Evolutionary conservation across 2,797 vertebrate species (phyloP), one percentile per base, ranked within the genome.

Genomic region (Molossus alvarezi): DNA sequence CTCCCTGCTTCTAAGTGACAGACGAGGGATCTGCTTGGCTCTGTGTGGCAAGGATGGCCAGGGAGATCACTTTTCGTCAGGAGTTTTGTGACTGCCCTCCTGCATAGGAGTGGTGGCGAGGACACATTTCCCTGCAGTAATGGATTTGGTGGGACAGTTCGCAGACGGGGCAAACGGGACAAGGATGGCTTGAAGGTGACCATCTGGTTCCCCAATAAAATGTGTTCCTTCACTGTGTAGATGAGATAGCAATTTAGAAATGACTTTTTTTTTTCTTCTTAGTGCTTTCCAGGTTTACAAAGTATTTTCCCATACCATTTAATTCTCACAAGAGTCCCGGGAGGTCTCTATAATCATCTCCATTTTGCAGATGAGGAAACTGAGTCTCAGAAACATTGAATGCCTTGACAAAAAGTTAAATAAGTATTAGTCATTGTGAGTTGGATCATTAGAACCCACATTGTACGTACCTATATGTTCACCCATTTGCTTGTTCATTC

Each of bases 121-220:
- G 67, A 25, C 5, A 53, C 6, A 55, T 25, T 45, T 14, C 41
- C 45, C 60, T 41, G 10, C 21, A 25, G 60, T 15, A 58, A 60
- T 80, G 58, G 45, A 65, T 89, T 57, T 96, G 33, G 37, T 65
- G 55, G 20, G 25, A 73, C 14, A 33, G 48, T 80, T 83, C n/a
- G 18, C 75, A 75, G 37, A 60, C 4, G 15, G 20, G 27, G 18
- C 9, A 76, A 60, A 77, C 4, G 25, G 0, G 18, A 25, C 25
- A 72, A 12, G 69, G 14, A 33, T 81, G 53, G 21, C 18, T 57
- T 72, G 14, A 72, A 51, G 45, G 33, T 65, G 48, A 60, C 23
- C 41, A 53, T 72, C 27, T 45, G 1, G 8, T 87, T 67, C 57
- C 21, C 15, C 20, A 86, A 20, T 11, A n/a, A 85, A 4, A 48